Conservation (phyloP, 1,140 invertebrate genomes). For the Drosophila melanica region DNA sequence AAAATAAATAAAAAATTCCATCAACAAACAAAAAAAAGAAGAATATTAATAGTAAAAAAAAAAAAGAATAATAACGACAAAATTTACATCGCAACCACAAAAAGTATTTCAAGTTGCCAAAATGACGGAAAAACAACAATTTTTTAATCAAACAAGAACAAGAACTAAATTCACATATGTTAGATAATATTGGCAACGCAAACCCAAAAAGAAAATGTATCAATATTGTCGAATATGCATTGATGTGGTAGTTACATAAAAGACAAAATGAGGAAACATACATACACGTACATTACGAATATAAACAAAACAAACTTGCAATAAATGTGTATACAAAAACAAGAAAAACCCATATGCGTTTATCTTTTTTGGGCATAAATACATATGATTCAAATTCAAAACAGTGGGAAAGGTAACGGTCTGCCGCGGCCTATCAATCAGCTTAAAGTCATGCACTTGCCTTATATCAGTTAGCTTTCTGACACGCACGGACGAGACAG, state of each 20-base stretch:
- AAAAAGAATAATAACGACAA: conserved; percentile 12
- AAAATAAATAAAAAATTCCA: conserved; percentile 16
- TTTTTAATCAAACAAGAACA: conserved; percentile 59
- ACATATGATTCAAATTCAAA: conserved; percentile 16
- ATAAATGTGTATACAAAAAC: conserved; percentile 81
- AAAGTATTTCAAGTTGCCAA: conserved; percentile 53
- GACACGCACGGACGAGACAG: background rate
- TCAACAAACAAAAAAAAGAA: conserved; percentile 28
- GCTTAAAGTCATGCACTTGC: background rate
- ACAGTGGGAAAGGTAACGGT: conserved; percentile 12
- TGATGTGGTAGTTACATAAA: conserved; percentile 79
- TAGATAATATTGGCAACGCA: conserved; percentile 28
- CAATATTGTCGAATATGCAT: conserved; percentile 63
- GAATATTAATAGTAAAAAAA: conserved; percentile 29
- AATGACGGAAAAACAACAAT: conserved; percentile 22
- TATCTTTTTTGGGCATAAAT: background rate
- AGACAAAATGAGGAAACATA: conserved; percentile 62
- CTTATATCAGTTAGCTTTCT: conserved; percentile 2
- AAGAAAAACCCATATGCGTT: background rate
- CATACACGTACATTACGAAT: conserved; percentile 71
- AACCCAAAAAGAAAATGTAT: conserved; percentile 20
- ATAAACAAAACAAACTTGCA: conserved; percentile 78
- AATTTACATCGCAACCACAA: conserved; percentile 38
- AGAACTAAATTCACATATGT: conserved; percentile 51
- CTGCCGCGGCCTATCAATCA: background rate